Evolutionary conservation across 2,797 vertebrate genomes (phyloP).

Genomic region (Sebastes diploproa): DNA sequence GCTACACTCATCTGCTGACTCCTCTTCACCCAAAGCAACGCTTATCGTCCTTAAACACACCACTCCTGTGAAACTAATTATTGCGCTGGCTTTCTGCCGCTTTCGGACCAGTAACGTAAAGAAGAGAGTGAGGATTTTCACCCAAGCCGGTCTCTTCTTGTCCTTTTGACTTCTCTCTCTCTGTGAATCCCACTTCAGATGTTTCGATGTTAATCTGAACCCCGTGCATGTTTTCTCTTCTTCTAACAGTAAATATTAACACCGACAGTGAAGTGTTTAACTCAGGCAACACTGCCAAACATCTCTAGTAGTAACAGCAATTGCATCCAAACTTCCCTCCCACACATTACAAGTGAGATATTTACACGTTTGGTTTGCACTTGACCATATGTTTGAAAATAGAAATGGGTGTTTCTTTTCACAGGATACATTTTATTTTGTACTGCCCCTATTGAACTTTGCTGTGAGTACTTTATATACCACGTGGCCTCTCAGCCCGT

Average conservation of each 20-base stretch:
- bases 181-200: background rate
- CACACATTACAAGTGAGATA: background rate
- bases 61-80: constrained; percentile 72
- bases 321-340: background rate
- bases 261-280: background rate
- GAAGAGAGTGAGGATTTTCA: constrained; percentile 24
- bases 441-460: background rate
- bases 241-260: background rate
- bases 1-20: constrained; percentile 66
- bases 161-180: constrained; percentile 20
- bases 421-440: background rate
- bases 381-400: background rate
- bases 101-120: constrained; percentile 27
- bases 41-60: constrained; percentile 77
- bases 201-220: background rate
- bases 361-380: background rate
- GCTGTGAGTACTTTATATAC: too few species aligned
- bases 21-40: constrained; percentile 64
- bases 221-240: background rate
- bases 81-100: constrained; percentile 50
- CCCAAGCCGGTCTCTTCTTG: background rate
- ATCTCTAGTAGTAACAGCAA: background rate
- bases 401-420: background rate
- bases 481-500: background rate
- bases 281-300: background rate